These are phyloP conservation scores for Pituophis catenifer DNA, from an alignment of 2,113 vertebrate genomes.

Conservation along the genomic window DNA sequence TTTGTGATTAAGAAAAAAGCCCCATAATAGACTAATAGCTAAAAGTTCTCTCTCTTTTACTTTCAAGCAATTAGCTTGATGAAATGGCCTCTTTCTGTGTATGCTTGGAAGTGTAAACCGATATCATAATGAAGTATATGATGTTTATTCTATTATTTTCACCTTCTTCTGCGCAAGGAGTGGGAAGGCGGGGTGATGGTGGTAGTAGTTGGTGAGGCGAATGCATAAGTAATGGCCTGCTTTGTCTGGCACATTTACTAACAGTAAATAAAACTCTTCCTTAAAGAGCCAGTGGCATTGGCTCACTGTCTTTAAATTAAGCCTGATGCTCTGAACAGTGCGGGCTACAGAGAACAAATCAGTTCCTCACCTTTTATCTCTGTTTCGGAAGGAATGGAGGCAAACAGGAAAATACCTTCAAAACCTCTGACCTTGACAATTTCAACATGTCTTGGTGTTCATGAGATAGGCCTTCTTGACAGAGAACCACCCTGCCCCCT, in stretches of 20 bases:
- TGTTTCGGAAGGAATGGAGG: slow-evolving; percentile 5
- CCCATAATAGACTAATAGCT: slow-evolving; percentile 92
- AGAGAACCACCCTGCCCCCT: neutral
- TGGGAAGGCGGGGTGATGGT: neutral
- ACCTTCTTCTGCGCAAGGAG: slow-evolving; percentile 75
- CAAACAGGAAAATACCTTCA: too few relatives aligned
- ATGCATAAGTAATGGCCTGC: slow-evolving; percentile 71
- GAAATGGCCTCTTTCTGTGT: slow-evolving; percentile 87
- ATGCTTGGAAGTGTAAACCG: slow-evolving; percentile 86
- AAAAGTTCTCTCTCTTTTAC: slow-evolving; percentile 95
- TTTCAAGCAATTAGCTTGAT: slow-evolving; percentile 99
- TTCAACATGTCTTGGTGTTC: neutral
- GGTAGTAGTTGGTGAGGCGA: slow-evolving; percentile 36
- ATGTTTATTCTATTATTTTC: slow-evolving; percentile 92
- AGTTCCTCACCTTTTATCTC: neutral
- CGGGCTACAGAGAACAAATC: slow-evolving; percentile 6
- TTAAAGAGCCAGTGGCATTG: slow-evolving; percentile 68
- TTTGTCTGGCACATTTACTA: slow-evolving; percentile 70
- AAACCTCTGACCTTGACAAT: too few relatives aligned
- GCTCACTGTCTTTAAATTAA: slow-evolving; percentile 28
- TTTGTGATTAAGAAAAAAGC: slow-evolving; percentile 99
- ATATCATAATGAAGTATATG: slow-evolving; percentile 90
- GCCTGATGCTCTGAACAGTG: neutral
- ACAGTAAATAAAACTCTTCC: slow-evolving; percentile 68
- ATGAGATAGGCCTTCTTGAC: neutral